Base-by-base conservation (phyloP, 2,888 invertebrate genomes). In the Tenthredo mesomela region DNA sequence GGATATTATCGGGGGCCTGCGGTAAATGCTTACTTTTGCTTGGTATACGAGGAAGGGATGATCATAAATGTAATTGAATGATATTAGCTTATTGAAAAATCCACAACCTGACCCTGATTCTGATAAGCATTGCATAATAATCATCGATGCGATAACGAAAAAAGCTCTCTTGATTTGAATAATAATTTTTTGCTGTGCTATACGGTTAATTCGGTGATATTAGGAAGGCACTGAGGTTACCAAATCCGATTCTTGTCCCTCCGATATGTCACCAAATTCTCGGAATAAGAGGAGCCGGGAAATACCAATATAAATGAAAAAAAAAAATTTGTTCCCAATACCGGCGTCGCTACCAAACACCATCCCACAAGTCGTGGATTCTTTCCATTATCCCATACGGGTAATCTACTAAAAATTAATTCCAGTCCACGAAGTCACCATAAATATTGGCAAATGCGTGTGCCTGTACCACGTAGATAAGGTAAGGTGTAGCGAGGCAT, bases 391-490 rank as follows among this genome's bases (percentile, higher is more conserved):
- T 77, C 54, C 77, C 54, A 77, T 47, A 47, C 33, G 18, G 54
- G 25, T 50, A n/a, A 54, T 54, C 54, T 77, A 40, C 18, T 50
- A 29, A 54, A 77, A 77, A 54, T 50, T 80, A 40, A 86, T 92
- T 92, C 91, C 92, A 87, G 88, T 75, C 88, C 88, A 91, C 89
- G 87, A 88, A 87, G 86, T 85, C 84, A 84, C 84, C 85, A 65
- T 80, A 85, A 87, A 85, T 82, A 61, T 83, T 85, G 73, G 71
- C 86, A 85, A 88, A 85, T 85, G 86, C 84, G 85, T 85, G 61
- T 85, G 90, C 85, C 92, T 91, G 92, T 88, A 82, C 86, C 85
- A 40, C 71, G 58, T 85, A 88, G 93, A 93, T 93, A 93, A 93
- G 91, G 89, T 85, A 86, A 85, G 70, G 84, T 84, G 88, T 88